Evolutionary conservation across 2,888 invertebrate genomes (phyloP).

Genomic region (Listrodromus nycthemerus): DNA sequence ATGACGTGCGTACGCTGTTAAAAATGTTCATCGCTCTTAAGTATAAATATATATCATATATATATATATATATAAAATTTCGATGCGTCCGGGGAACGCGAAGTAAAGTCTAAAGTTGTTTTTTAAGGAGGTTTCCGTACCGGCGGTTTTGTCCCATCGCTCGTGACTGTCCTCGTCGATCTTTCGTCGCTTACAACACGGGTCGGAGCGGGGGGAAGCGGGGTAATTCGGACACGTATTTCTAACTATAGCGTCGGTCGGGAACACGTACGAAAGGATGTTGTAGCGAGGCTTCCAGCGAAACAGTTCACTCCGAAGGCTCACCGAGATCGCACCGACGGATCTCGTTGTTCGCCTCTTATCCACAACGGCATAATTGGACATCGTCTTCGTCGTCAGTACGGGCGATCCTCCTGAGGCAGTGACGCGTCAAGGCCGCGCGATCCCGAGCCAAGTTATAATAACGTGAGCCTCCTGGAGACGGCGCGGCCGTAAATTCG

Average conservation of each 20-base stretch:
- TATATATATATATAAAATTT: neutral
- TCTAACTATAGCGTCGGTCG: constrained; percentile 82
- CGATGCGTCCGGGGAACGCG: constrained; percentile 1
- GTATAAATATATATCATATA: constrained; percentile 7
- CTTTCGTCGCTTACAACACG: constrained; percentile 14
- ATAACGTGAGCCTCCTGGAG: constrained; percentile 26
- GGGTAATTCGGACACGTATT: constrained; percentile 69
- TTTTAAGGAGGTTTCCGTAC: neutral
- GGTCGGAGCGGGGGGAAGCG: constrained; percentile 38
- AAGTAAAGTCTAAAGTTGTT: constrained; percentile 33
- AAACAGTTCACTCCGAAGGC: constrained; percentile 82
- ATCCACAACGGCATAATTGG: neutral
- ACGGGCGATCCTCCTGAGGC: neutral
- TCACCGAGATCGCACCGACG: constrained; percentile 79
- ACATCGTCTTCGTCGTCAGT: constrained; percentile 35
- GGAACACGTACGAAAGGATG: constrained; percentile 75
- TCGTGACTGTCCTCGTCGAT: neutral
- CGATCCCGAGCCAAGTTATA: constrained; percentile 42
- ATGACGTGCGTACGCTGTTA: neutral
- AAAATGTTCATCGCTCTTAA: neutral
- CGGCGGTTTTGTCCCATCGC: neutral
- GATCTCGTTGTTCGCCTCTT: constrained; percentile 52
- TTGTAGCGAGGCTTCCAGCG: constrained; percentile 81
- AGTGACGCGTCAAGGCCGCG: constrained; percentile 49
- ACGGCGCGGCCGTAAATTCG: neutral